Conservation (phyloP, 2,888 invertebrate genomes). For the Strigamia transsilvanica region DNA sequence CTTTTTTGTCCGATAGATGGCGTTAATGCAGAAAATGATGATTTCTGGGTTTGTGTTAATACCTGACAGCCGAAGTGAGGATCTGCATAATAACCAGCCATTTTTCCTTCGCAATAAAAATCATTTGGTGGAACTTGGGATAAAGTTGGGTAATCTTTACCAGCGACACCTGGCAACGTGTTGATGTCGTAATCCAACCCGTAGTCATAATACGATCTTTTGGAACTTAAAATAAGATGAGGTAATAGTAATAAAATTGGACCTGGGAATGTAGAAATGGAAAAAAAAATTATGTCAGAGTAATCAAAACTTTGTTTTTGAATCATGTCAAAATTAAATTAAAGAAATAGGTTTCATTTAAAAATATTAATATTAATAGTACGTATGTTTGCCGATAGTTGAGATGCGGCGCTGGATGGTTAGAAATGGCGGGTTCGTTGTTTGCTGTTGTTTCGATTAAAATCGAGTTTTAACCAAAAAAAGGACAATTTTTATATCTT, state of each 20-base stretch:
- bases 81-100: conserved; percentile 53
- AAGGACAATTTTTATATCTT: no score
- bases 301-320: no score
- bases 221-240: background rate
- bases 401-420: no score
- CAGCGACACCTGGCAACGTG: conserved; percentile 50
- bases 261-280: background rate
- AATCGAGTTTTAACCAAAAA: no score
- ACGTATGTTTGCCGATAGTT: no score
- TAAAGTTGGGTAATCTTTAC: conserved; percentile 47
- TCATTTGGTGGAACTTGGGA: conserved; percentile 43
- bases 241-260: background rate
- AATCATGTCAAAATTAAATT: no score
- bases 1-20: background rate
- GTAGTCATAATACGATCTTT: background rate
- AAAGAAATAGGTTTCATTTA: no score
- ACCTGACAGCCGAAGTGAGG: conserved; percentile 52
- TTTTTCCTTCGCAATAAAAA: conserved; percentile 51
- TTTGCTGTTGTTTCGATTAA: no score
- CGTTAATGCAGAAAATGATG: background rate
- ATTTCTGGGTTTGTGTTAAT: background rate
- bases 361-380: no score
- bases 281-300: background rate
- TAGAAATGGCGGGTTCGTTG: no score
- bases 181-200: conserved; percentile 14